These are phyloP conservation scores for Amphipyra tragopoginis DNA, from an alignment of 2,888 invertebrate genomes.

Conservation along the genomic window DNA sequence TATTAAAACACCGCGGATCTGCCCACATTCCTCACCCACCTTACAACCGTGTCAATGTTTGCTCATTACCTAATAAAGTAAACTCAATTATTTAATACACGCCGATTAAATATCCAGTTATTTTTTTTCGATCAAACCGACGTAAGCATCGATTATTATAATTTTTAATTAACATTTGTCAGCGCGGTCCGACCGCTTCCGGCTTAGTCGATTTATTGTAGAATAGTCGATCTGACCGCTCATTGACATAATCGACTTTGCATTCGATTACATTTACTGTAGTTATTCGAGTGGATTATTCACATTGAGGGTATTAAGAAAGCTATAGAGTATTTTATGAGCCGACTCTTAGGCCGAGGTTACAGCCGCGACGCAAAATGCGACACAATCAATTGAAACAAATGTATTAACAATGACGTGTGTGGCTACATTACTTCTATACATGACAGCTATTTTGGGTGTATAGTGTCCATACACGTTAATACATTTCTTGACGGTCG, in stretches of 20 bases:
- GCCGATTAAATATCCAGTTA: constrained; percentile 43
- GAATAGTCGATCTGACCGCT: constrained; percentile 48
- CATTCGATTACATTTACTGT: constrained; percentile 53
- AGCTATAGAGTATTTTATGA: constrained; percentile 16
- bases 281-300: constrained; percentile 48
- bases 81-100: constrained; percentile 38
- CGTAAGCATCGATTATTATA: constrained; percentile 55
- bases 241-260: constrained; percentile 60
- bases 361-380: too few species aligned
- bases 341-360: too few species aligned
- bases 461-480: too few species aligned
- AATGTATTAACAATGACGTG: too few species aligned
- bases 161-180: constrained; percentile 68
- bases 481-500: too few species aligned
- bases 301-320: constrained; percentile 16
- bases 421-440: too few species aligned
- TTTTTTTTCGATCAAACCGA: constrained; percentile 43
- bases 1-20: not conserved
- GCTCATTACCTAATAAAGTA: constrained; percentile 41
- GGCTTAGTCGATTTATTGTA: constrained; percentile 59
- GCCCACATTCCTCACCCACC: constrained; percentile 27
- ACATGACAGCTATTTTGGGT: too few species aligned
- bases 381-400: too few species aligned
- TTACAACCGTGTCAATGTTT: constrained; percentile 24
- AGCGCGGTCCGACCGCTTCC: constrained; percentile 59